These are phyloP conservation scores for Guaruba guarouba DNA, from an alignment of 2,113 vertebrate species.

Conservation along the genomic window DNA sequence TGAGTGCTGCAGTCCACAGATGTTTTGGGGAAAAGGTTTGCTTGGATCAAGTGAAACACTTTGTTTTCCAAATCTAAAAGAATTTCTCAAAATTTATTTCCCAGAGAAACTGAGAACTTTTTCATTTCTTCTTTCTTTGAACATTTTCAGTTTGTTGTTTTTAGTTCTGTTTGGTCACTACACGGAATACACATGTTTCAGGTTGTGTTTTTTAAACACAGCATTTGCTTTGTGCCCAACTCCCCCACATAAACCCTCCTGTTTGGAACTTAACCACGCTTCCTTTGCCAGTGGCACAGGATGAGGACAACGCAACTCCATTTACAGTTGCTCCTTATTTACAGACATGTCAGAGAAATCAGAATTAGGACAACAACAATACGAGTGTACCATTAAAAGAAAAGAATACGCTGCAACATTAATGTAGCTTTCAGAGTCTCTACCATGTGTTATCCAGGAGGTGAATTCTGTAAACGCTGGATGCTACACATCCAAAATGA, in stretches of 20 bases:
- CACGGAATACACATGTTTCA: neutral
- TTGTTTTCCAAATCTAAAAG: neutral
- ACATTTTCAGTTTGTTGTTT: neutral
- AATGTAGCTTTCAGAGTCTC: neutral
- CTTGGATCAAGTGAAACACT: neutral
- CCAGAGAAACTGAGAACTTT: neutral
- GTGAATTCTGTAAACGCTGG: neutral
- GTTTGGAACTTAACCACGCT: neutral
- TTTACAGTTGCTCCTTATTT: neutral
- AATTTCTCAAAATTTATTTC: neutral
- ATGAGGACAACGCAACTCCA: neutral
- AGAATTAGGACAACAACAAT: neutral
- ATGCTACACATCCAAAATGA: neutral
- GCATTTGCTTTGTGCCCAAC: neutral
- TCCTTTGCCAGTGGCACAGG: neutral
- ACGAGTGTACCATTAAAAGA: neutral
- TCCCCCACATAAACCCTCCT: neutral
- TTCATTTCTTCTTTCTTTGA: neutral
- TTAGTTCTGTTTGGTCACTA: neutral
- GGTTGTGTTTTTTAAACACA: neutral
- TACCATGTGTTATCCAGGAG: neutral
- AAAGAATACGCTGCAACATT: neutral
- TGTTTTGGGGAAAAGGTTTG: neutral
- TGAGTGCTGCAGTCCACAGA: neutral
- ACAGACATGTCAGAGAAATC: neutral